Evolutionary conservation across 2,797 vertebrate genomes (phyloP).

Genomic region (Morelia viridis): DNA sequence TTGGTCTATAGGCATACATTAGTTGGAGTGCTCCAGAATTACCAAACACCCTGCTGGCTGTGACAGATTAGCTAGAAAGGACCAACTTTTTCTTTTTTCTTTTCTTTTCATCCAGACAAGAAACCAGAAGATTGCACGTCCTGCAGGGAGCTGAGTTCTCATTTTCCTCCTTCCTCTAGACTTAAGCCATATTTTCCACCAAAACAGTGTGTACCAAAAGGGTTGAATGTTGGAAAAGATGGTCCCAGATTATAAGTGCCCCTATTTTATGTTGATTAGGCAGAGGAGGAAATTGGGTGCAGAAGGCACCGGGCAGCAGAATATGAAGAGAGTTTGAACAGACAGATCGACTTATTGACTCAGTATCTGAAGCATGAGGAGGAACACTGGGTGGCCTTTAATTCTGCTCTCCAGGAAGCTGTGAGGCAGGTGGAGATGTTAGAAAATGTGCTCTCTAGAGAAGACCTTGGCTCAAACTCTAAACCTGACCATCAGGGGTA

Average conservation of each 20-base stretch:
- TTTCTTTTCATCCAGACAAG: no score
- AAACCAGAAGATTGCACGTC: not conserved
- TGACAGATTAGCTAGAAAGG: no score
- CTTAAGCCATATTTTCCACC: not conserved
- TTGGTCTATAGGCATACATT: no score
- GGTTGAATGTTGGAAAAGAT: not conserved
- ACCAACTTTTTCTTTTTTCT: no score
- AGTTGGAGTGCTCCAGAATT: no score
- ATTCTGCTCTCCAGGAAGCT: slow-evolving; percentile 69
- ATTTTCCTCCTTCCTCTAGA: not conserved
- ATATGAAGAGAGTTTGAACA: slow-evolving; percentile 73
- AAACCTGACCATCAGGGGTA: slow-evolving; percentile 44
- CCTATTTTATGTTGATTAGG: slow-evolving; percentile 12
- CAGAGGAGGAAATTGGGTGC: slow-evolving; percentile 75
- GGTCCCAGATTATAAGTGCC: not conserved
- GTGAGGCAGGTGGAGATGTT: slow-evolving; percentile 68
- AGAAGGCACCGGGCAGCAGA: slow-evolving; percentile 76
- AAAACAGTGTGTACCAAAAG: not conserved
- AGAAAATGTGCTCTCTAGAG: not conserved
- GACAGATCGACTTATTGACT: slow-evolving; percentile 76
- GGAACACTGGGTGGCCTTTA: slow-evolving; percentile 75
- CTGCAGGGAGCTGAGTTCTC: not conserved
- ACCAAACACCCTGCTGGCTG: no score
- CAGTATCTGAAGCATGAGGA: slow-evolving; percentile 76
- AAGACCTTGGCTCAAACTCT: not conserved